A percentile compares a stretch with the other conserved stretches of the same genome.
Evolutionary conservation across 35 echinoderm and acorn worm genomes (phyloP).

Genomic region (Amphiura filiformis): DNA sequence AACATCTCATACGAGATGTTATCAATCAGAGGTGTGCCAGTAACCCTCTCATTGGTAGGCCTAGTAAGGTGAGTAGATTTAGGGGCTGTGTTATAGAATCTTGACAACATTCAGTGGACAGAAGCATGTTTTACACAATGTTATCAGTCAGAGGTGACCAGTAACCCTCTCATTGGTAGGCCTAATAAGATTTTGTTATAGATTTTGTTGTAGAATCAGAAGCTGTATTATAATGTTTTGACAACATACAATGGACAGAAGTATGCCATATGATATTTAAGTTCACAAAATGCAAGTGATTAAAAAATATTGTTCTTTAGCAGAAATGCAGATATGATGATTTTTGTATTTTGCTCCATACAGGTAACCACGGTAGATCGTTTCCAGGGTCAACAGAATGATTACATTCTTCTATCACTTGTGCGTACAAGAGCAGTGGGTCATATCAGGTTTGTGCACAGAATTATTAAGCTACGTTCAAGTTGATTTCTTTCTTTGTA

Average conservation of each 20-base stretch:
- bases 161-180: conserved; percentile 84
- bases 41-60: no score
- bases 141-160: conserved; percentile 88
- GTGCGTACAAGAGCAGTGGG: conserved; percentile 89
- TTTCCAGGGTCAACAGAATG: conserved; percentile 99
- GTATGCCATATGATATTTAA: no score
- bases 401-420: conserved; percentile 92
- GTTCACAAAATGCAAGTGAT: not conserved
- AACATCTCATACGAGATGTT: no score
- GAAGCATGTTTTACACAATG: conserved; percentile 92
- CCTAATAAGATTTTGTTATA: conserved; percentile 66
- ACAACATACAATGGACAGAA: no score
- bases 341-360: not conserved
- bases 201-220: no score
- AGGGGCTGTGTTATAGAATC: no score
- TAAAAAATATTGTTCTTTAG: not conserved
- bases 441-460: conserved; percentile 72
- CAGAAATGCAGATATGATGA: not conserved
- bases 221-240: no score
- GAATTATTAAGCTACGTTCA: no score
- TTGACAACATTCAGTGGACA: conserved; percentile 95
- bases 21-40: no score
- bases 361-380: conserved; percentile 99
- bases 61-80: no score
- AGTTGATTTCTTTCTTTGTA: no score